Conservation (phyloP, 2,888 invertebrate genomes). For the Ophioninae sp. region DNA sequence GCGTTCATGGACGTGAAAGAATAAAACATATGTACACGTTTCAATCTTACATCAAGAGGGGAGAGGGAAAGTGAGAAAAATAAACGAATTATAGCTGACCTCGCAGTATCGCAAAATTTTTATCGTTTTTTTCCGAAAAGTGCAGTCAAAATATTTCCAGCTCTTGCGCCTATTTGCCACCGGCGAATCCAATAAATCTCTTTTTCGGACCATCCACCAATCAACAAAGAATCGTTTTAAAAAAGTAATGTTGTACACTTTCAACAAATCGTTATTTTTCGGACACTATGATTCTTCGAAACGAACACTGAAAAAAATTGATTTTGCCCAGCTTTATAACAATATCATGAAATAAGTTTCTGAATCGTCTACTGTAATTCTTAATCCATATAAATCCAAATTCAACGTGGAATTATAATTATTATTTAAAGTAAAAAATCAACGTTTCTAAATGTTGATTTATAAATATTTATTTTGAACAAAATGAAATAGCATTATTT, state of each 20-base stretch:
- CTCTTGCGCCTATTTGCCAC: conserved; percentile 20
- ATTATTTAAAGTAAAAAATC: too few relatives aligned
- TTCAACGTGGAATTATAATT: too few relatives aligned
- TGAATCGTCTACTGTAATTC: too few relatives aligned
- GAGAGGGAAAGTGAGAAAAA: neutral
- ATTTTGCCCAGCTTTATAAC: neutral
- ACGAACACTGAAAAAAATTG: neutral
- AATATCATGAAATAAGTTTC: neutral
- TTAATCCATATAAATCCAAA: too few relatives aligned
- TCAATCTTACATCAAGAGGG: conserved; percentile 9
- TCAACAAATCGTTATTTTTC: conserved; percentile 10
- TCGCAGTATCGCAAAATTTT: neutral
- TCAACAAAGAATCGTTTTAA: conserved; percentile 3
- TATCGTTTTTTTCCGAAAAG: neutral
- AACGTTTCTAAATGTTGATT: too few relatives aligned
- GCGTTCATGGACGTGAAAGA: conserved; percentile 59
- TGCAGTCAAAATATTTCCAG: conserved; percentile 40
- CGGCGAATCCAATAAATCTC: conserved; percentile 16
- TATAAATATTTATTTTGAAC: neutral
- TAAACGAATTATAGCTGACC: neutral
- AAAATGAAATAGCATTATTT: neutral
- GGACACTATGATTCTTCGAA: conserved; percentile 3
- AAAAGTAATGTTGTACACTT: neutral
- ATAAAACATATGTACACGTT: conserved; percentile 48
- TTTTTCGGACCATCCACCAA: conserved; percentile 17